Evolutionary conservation across 2,797 vertebrate species (phyloP).

Genomic region (Threskiornis aethiopicus): DNA sequence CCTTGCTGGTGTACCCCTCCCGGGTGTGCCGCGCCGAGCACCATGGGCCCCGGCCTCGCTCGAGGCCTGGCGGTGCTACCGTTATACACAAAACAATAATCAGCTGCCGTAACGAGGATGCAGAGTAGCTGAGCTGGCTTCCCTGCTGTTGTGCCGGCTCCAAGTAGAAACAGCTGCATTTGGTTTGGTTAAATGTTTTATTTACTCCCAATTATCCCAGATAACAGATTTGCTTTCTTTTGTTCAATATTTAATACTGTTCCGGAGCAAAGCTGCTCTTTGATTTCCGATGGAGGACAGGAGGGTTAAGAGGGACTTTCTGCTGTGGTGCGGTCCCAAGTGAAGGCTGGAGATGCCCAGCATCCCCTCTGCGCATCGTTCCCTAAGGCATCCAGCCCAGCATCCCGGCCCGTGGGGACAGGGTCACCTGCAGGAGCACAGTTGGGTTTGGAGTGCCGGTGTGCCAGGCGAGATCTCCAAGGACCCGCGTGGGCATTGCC

Average conservation of each 20-base stretch:
- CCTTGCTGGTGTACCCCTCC: neutral
- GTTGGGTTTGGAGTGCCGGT: neutral
- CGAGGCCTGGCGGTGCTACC: slow-evolving; percentile 14
- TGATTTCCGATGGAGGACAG: neutral
- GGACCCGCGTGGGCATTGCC: neutral
- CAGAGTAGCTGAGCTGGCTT: slow-evolving; percentile 63
- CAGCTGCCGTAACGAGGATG: slow-evolving; percentile 53
- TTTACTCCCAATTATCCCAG: slow-evolving; percentile 64
- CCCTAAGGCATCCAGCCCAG: neutral
- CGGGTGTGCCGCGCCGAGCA: neutral
- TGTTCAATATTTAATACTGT: slow-evolving; percentile 51
- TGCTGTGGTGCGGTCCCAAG: neutral
- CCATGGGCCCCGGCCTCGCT: neutral
- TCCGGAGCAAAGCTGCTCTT: neutral
- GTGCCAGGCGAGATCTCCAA: neutral
- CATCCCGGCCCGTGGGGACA: accelerated
- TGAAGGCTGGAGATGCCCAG: neutral
- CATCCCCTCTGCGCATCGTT: accelerated
- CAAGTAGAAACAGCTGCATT: slow-evolving; percentile 65
- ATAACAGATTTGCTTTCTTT: slow-evolving; percentile 50
- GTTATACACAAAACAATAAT: slow-evolving; percentile 63
- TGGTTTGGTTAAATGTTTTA: slow-evolving; percentile 68
- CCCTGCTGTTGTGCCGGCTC: slow-evolving; percentile 60
- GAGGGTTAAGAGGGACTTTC: neutral
- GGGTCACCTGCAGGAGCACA: neutral